phyloP scores from a whole-genome alignment of 2,113 vertebrate species.

The Onychorhynchus coronatus region DNA sequence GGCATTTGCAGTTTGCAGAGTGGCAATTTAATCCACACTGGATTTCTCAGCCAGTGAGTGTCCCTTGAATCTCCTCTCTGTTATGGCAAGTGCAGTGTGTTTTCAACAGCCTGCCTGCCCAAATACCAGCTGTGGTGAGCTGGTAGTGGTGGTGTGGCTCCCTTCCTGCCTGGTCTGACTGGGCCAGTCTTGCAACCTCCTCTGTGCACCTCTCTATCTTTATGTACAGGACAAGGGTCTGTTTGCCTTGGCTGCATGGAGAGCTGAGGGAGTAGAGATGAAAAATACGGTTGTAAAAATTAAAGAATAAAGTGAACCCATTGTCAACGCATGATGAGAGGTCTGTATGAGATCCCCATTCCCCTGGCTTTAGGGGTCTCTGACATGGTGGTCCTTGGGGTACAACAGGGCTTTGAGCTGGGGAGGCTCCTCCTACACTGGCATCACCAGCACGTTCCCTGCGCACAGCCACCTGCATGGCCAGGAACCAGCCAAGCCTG shows the following conservation, averaged over 20 bases:
- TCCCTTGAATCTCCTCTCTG: background rate
- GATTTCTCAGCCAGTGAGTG: background rate
- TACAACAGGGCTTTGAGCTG: background rate
- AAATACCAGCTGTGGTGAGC: background rate
- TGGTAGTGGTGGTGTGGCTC: background rate
- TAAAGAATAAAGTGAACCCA: background rate
- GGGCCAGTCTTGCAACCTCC: background rate
- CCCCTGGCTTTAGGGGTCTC: background rate
- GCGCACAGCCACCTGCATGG: fast-evolving
- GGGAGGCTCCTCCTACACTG: background rate
- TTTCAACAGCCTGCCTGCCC: background rate
- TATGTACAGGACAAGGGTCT: background rate
- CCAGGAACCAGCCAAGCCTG: fast-evolving
- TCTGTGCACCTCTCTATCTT: background rate
- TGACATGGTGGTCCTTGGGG: fast-evolving
- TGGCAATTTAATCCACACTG: background rate
- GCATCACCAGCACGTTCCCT: background rate
- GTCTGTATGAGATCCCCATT: background rate
- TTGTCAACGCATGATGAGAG: background rate
- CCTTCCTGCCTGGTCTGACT: background rate
- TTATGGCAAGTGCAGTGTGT: background rate
- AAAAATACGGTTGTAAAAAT: background rate
- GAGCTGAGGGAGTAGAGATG: background rate
- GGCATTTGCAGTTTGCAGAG: fast-evolving
- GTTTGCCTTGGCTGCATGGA: background rate